Evolutionary conservation across 1,140 invertebrate genomes (phyloP), one percentile per base, ranked within the genome.

Genomic region (Sarcophaga peregrina): DNA sequence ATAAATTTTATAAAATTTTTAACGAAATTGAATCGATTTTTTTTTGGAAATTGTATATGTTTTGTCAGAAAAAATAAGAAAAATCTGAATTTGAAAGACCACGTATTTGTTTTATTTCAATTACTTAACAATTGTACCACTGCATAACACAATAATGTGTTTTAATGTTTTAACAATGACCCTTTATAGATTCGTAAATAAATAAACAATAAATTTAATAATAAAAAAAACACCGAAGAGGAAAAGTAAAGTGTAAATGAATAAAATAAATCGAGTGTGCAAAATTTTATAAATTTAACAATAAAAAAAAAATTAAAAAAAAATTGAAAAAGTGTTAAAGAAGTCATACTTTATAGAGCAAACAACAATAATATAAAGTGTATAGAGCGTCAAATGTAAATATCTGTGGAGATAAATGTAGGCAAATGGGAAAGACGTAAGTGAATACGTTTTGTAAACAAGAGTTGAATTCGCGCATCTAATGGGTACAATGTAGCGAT

Each of bases 181-280:
- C 9, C n/a, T 78, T 78, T 78, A 50, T 25, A 37, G 47, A 50
- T 17, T 20, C 5, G 6, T 45, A 17, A 78, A 78, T 25, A 78
- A 78, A 52, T 9, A 62, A 3, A 17, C 7, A 20, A 25, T 10
- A 68, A 9, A 25, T n/a, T 58, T 58, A 58, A 58, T 58, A 58
- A 58, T n/a, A 58, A 58, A 7, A 75, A 20, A 15, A 78, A 78
- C 20, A 20, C 5, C 9, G 50, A 78, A 78, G 7, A 74, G 25
- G 5, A 15, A 74, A 74, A 74, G 74, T n/a, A 76, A 76, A 25
- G 75, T 78, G 75, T 52, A 47, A 78, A 78, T 78, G 20, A 78
- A 50, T 78, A 78, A 78, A 78, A 78, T 52, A 78, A 78, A 78
- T 78, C 75, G 75, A 78, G 75, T 78, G 75, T 78, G 75, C 75